A percentile compares a stretch with the other conserved stretches of the same genome.
phyloP scores from a whole-genome alignment of 2,113 vertebrate species.

The Dromiciops gliroides region DNA sequence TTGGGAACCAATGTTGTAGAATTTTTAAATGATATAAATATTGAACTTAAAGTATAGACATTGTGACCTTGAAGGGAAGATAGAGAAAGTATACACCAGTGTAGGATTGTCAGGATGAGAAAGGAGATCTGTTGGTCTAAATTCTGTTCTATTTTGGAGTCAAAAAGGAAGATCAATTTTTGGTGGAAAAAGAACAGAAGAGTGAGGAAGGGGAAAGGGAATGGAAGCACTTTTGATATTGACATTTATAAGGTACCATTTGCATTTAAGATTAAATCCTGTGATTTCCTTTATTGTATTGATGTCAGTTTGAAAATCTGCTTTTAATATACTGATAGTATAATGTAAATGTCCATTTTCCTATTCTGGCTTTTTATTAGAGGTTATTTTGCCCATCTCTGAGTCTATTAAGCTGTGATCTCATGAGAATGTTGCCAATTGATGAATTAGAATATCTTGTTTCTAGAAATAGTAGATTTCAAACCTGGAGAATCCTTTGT shows the following conservation, averaged over 20 bases:
- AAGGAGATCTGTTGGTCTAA: background rate
- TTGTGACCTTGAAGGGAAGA: background rate
- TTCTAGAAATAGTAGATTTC: background rate
- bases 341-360: background rate
- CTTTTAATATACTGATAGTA: conserved; percentile 23
- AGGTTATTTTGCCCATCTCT: background rate
- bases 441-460: background rate
- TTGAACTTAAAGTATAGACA: background rate
- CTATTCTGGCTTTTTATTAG: background rate
- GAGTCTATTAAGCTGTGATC: background rate
- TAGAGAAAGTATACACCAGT: background rate
- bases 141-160: background rate
- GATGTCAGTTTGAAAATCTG: conserved; percentile 29
- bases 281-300: conserved; percentile 36
- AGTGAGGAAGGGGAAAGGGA: conserved; percentile 5
- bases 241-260: conserved; percentile 15
- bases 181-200: background rate
- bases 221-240: conserved; percentile 12
- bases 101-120: background rate
- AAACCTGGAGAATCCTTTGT: background rate
- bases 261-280: background rate
- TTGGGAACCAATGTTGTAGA: background rate
- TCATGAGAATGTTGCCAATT: background rate
- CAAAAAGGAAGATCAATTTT: background rate
- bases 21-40: background rate